These are phyloP conservation scores for Hyaena hyaena DNA, from an alignment of 2,113 vertebrate genomes.

Conservation along the genomic window DNA sequence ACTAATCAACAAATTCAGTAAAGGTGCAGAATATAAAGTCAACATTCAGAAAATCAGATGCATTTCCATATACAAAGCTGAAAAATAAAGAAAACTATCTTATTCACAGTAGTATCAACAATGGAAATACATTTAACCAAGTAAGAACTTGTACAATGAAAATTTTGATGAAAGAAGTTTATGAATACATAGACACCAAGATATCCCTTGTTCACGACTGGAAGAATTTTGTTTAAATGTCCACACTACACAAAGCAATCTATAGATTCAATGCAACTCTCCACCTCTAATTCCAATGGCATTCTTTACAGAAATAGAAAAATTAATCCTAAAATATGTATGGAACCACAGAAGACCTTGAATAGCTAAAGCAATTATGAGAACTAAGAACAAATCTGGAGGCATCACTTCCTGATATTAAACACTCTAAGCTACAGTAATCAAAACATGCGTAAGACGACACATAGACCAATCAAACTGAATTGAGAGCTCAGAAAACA, in stretches of 20 bases:
- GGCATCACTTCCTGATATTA: background rate
- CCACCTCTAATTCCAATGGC: background rate
- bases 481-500: background rate
- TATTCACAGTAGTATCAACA: background rate
- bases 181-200: background rate
- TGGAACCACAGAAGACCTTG: background rate
- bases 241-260: background rate
- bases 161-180: background rate
- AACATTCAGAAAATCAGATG: background rate
- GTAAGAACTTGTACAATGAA: background rate
- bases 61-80: background rate
- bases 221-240: background rate
- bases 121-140: background rate
- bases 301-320: background rate
- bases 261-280: background rate
- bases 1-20: background rate
- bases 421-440: background rate
- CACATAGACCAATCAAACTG: background rate
- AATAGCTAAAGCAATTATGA: background rate
- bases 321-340: background rate
- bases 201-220: background rate
- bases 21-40: background rate
- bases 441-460: background rate
- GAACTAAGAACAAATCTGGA: background rate
- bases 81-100: background rate